Evolutionary conservation across 35 echinoderm and acorn worm genomes (phyloP).

Genomic region (Anneissia japonica): DNA sequence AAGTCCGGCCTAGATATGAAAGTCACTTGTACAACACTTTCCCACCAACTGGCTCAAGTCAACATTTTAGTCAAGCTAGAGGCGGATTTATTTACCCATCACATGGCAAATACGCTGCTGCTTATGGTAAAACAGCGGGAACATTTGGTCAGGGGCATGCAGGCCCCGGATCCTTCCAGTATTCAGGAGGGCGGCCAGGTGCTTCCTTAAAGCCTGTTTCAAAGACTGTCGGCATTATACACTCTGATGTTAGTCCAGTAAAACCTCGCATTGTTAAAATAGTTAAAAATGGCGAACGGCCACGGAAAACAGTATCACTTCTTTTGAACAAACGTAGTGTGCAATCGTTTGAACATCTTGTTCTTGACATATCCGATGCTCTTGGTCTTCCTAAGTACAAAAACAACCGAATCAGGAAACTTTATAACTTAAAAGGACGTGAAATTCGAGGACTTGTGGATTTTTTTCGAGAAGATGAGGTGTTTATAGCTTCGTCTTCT

Average conservation of each 20-base stretch:
- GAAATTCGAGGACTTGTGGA: constrained; percentile 76
- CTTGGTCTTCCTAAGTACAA: constrained; percentile 81
- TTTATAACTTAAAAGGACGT: constrained; percentile 76
- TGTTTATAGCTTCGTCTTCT: constrained; percentile 59
- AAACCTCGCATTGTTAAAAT: constrained; percentile 80
- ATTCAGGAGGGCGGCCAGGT: constrained; percentile 21
- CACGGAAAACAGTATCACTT: constrained; percentile 71
- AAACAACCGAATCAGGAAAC: constrained; percentile 66
- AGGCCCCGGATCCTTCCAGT: constrained; percentile 54
- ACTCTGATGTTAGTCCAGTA: constrained; percentile 41
- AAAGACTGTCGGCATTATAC: constrained; percentile 19
- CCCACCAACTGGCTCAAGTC: background rate
- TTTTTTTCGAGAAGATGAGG: constrained; percentile 81
- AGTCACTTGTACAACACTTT: background rate
- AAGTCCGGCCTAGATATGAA: background rate
- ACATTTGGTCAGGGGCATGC: constrained; percentile 25
- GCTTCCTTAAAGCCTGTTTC: constrained; percentile 23
- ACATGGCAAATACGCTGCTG: constrained; percentile 77
- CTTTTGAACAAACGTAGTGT: constrained; percentile 84
- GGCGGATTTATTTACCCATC: constrained; percentile 48
- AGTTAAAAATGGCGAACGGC: constrained; percentile 70
- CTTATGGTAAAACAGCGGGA: constrained; percentile 33
- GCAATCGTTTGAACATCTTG: constrained; percentile 75
- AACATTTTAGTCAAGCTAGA: background rate
- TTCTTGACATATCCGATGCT: constrained; percentile 82